Conservation (phyloP, 2,888 invertebrate species). For the Hydraecia micacea region DNA sequence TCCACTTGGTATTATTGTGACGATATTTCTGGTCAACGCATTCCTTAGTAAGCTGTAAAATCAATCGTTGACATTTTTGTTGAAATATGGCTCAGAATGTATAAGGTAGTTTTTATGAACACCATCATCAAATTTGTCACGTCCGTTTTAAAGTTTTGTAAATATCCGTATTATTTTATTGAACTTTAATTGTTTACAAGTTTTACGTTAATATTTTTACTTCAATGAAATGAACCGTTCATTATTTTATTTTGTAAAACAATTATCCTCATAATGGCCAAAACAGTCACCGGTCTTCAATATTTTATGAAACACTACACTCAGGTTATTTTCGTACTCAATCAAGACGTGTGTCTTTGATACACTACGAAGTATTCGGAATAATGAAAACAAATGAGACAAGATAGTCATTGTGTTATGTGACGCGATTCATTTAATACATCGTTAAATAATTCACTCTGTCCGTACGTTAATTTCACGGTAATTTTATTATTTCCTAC, state of each 20-base stretch:
- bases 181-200: not conserved
- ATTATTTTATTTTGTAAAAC: not conserved
- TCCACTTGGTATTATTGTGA: conserved; percentile 43
- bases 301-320: conserved; percentile 53
- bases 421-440: conserved; percentile 43
- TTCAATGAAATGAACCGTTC: not conserved
- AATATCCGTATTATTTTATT: conserved; percentile 5
- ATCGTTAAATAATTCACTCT: conserved; percentile 45
- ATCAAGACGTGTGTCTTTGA: conserved; percentile 43
- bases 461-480: conserved; percentile 47
- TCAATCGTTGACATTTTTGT: conserved; percentile 22
- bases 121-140: not conserved
- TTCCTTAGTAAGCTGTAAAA: conserved; percentile 48
- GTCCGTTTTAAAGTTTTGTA: not conserved
- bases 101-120: conserved; percentile 5
- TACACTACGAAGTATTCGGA: conserved; percentile 34
- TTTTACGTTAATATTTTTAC: not conserved
- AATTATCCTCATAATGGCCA: not conserved
- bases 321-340: conserved; percentile 50
- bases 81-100: not conserved
- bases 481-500: conserved; percentile 41
- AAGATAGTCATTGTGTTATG: conserved; percentile 47
- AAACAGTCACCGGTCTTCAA: conserved; percentile 13
- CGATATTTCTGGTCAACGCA: conserved; percentile 35
- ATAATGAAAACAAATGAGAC: conserved; percentile 57